phyloP scores from a whole-genome alignment of 2,888 invertebrate genomes.

The Lordiphosa fenestrarum region DNA sequence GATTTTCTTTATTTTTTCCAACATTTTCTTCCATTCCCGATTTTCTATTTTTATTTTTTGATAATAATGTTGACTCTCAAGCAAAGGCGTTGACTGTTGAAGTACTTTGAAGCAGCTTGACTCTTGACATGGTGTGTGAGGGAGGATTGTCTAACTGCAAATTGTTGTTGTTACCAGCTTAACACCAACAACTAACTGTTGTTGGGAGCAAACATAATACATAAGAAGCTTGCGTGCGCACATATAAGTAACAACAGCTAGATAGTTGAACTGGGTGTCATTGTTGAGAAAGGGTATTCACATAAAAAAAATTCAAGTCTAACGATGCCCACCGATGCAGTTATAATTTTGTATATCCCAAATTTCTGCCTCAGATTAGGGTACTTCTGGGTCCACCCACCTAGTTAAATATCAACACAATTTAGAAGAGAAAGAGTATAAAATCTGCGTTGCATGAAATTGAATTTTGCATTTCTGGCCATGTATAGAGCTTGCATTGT shows the following conservation, averaged over 20 bases:
- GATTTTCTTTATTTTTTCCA: conserved; percentile 9
- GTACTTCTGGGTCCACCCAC: too few relatives aligned
- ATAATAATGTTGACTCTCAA: conserved; percentile 37
- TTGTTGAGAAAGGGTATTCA: background rate
- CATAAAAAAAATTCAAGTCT: too few relatives aligned
- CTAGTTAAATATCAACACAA: too few relatives aligned
- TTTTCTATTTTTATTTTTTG: conserved; percentile 13
- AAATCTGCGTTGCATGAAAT: background rate
- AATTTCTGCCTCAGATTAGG: too few relatives aligned
- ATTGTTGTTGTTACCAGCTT: conserved; percentile 40
- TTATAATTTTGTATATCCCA: too few relatives aligned
- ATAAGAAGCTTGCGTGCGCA: conserved; percentile 55
- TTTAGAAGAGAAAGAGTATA: background rate
- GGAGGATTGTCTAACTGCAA: conserved; percentile 42
- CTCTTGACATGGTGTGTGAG: conserved; percentile 22
- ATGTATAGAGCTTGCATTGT: conserved; percentile 10
- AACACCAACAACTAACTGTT: conserved; percentile 39
- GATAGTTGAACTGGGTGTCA: background rate
- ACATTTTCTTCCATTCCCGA: background rate
- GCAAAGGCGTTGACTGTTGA: conserved; percentile 58
- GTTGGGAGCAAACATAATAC: conserved; percentile 24
- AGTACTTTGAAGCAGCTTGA: conserved; percentile 44
- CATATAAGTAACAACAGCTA: conserved; percentile 44
- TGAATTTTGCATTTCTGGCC: conserved; percentile 1
- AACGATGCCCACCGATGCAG: too few relatives aligned